Conservation (phyloP, 2,888 invertebrate genomes). For the Epinotia bilunana region DNA sequence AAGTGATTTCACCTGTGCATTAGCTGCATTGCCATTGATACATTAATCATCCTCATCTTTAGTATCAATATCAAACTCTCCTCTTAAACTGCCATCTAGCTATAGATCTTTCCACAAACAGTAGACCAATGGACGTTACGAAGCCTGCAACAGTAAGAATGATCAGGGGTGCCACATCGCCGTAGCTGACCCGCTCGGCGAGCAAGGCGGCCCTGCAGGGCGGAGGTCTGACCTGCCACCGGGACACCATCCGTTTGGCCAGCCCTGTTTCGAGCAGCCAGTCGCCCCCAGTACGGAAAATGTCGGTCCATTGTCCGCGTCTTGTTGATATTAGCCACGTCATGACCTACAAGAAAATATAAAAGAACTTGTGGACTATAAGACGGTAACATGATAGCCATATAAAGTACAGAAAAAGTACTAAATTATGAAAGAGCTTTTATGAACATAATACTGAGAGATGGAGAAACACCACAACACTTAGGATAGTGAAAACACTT, state of each 20-base stretch:
- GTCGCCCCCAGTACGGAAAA: constrained; percentile 58
- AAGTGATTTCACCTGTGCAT: neutral
- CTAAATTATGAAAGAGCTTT: too few relatives aligned
- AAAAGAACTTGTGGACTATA: too few relatives aligned
- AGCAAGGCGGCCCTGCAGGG: constrained; percentile 68
- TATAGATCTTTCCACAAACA: constrained; percentile 62
- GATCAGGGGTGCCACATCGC: constrained; percentile 65
- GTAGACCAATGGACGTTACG: constrained; percentile 58
- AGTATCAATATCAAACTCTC: constrained; percentile 7
- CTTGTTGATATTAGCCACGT: constrained; percentile 64
- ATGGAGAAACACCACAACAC: too few relatives aligned
- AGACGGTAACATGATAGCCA: too few relatives aligned
- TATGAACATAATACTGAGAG: too few relatives aligned
- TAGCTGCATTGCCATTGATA: neutral
- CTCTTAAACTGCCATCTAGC: constrained; percentile 50
- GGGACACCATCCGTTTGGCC: constrained; percentile 58
- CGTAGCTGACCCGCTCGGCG: constrained; percentile 71
- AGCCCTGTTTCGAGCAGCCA: constrained; percentile 71
- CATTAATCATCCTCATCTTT: neutral
- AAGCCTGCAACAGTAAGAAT: constrained; percentile 57
- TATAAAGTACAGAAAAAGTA: too few relatives aligned
- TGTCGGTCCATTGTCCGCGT: constrained; percentile 64
- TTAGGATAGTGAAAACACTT: too few relatives aligned
- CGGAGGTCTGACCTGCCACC: constrained; percentile 59
- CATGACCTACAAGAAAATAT: constrained; percentile 53